A percentile compares a stretch with the other conserved stretches of the same genome.
These are phyloP conservation scores for Meliscaeva auricollis DNA, from an alignment of 2,888 invertebrate genomes.

Conservation along the genomic window DNA sequence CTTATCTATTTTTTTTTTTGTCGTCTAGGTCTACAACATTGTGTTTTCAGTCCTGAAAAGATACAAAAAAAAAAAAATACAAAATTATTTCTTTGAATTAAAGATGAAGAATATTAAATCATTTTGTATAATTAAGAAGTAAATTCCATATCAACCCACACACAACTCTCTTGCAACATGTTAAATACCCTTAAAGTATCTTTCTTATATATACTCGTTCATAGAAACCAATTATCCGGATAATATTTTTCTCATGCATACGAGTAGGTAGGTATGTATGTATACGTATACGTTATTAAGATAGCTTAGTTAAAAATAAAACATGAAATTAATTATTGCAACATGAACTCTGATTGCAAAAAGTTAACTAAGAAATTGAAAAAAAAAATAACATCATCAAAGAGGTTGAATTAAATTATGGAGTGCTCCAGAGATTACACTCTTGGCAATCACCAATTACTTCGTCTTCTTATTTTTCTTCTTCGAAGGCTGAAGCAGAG, in stretches of 20 bases:
- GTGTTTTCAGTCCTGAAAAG: conserved; percentile 41
- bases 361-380: conserved; percentile 38
- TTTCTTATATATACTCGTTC: background rate
- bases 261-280: too few relatives aligned
- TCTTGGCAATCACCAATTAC: conserved; percentile 65
- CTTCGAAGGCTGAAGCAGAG: background rate
- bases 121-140: conserved; percentile 3
- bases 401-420: conserved; percentile 63
- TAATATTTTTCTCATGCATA: conserved; percentile 39
- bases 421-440: conserved; percentile 55
- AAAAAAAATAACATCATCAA: conserved; percentile 46
- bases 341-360: conserved; percentile 58
- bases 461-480: conserved; percentile 9
- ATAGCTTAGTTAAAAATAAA: conserved; percentile 38
- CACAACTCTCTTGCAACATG: background rate
- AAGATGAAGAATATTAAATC: background rate
- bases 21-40: conserved; percentile 33
- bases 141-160: conserved; percentile 14
- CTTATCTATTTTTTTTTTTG: conserved; percentile 18
- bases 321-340: conserved; percentile 53
- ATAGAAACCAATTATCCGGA: conserved; percentile 32
- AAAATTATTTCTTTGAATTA: background rate
- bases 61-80: conserved; percentile 4
- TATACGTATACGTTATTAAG: conserved; percentile 19
- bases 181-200: conserved; percentile 3